phyloP scores from a whole-genome alignment of 1,140 invertebrate genomes.

The Watersipora subatra region DNA sequence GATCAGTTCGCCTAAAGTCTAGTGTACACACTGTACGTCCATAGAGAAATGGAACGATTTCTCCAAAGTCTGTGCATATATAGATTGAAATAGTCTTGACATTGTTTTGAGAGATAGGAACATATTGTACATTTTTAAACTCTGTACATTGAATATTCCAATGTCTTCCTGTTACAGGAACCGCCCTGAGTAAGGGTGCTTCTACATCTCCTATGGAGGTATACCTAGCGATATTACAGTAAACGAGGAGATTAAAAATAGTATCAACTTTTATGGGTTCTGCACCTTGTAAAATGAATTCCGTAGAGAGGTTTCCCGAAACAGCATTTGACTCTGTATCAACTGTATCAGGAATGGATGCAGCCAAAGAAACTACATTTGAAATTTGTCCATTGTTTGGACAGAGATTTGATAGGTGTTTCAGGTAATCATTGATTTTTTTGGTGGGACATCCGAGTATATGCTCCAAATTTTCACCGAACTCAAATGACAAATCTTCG shows the following conservation, averaged over 20 bases:
- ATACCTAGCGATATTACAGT: background rate
- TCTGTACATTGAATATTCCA: background rate
- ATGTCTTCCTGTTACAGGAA: background rate
- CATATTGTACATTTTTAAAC: background rate
- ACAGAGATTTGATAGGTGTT: no score
- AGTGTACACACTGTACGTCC: background rate
- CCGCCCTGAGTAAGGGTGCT: background rate
- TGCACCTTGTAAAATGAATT: background rate
- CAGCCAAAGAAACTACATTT: no score
- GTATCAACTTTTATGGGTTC: background rate
- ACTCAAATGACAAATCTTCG: no score
- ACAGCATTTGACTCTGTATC: no score
- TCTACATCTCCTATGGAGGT: background rate
- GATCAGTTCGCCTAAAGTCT: background rate
- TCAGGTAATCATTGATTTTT: background rate
- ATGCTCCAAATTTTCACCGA: no score
- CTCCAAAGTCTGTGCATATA: background rate
- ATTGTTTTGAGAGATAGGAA: background rate
- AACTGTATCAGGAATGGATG: no score
- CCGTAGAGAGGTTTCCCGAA: no score
- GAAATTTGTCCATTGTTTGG: background rate
- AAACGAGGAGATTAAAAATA: background rate
- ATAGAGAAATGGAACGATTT: background rate
- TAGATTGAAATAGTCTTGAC: background rate
- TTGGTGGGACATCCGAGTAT: background rate